These are phyloP conservation scores for Branchipolynoe longqiensis DNA, from an alignment of 2,888 invertebrate species.

Conservation along the genomic window DNA sequence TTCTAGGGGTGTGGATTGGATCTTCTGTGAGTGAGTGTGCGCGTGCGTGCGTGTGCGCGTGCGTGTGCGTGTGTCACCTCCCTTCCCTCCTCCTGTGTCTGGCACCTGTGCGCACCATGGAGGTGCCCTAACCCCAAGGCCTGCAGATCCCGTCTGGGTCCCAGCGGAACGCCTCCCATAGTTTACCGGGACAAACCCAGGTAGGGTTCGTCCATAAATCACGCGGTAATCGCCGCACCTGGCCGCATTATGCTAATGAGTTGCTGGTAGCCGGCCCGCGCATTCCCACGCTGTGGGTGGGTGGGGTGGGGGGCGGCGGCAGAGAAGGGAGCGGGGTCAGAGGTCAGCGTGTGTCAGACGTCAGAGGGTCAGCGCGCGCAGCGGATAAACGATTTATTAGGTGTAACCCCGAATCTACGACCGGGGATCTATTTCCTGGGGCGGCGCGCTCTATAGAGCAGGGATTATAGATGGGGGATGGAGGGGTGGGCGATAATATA, in stretches of 20 bases:
- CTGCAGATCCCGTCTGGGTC: conserved; percentile 10
- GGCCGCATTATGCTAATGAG: conserved; percentile 38
- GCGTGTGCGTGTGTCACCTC: no score
- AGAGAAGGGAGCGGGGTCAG: neutral
- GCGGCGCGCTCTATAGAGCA: no score
- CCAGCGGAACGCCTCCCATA: conserved; percentile 15
- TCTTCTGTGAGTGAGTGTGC: no score
- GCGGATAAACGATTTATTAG: conserved; percentile 33
- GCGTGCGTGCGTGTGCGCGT: no score
- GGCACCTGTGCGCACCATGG: no score
- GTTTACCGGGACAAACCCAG: conserved; percentile 39
- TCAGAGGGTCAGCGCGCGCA: conserved; percentile 11
- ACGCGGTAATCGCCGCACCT: conserved; percentile 34
- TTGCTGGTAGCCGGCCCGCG: neutral
- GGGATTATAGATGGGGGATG: no score
- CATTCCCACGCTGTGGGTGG: conserved; percentile 34
- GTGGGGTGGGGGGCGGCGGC: neutral
- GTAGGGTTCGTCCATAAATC: conserved; percentile 42
- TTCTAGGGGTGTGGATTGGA: no score
- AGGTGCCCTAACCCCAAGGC: conserved; percentile 15
- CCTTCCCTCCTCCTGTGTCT: no score
- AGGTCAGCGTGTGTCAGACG: conserved; percentile 32
- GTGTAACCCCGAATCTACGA: neutral
- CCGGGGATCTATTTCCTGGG: no score
- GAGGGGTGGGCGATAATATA: no score